phyloP scores from a whole-genome alignment of 1,140 invertebrate species.

The Drosophila malerkotliana region DNA sequence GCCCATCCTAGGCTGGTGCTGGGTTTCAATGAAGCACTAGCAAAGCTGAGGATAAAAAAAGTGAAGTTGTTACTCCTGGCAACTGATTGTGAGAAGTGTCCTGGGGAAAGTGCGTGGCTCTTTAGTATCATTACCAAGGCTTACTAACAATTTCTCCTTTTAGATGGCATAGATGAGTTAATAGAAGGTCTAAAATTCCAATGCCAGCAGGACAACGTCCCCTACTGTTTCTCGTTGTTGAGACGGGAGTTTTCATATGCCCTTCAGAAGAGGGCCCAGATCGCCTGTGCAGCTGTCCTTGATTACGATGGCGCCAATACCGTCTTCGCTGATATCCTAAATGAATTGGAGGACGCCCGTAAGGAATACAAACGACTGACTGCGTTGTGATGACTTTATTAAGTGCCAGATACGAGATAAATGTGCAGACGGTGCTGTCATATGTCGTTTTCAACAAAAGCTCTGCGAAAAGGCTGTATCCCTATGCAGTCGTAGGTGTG shows the following conservation, averaged over 20 bases:
- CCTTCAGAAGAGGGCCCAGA: conserved; percentile 69
- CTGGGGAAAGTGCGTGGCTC: conserved; percentile 36
- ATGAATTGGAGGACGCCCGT: conserved; percentile 49
- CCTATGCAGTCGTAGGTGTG: conserved; percentile 30
- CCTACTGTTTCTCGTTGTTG: conserved; percentile 68
- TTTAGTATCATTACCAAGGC: not conserved
- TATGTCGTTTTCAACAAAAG: not conserved
- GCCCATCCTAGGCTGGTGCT: conserved; percentile 86
- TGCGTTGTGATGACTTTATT: conserved; percentile 60
- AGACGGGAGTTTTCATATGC: conserved; percentile 67
- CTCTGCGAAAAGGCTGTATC: not conserved
- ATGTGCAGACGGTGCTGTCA: conserved; percentile 49
- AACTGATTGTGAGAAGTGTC: conserved; percentile 84
- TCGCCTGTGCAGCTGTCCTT: conserved; percentile 74
- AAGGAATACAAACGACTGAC: conserved; percentile 47
- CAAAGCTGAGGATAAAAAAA: conserved; percentile 85
- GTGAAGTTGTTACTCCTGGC: conserved; percentile 87
- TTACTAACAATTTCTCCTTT: not conserved
- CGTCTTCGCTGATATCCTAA: conserved; percentile 48
- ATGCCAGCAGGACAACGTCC: conserved; percentile 61
- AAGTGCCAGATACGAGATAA: conserved; percentile 25
- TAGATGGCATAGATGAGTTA: conserved; percentile 66
- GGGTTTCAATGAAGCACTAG: conserved; percentile 86
- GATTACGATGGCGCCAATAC: conserved; percentile 75
- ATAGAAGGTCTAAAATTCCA: conserved; percentile 60